These are phyloP conservation scores for Mus minutoides DNA, from an alignment of 2,797 vertebrate genomes.

Conservation along the genomic window DNA sequence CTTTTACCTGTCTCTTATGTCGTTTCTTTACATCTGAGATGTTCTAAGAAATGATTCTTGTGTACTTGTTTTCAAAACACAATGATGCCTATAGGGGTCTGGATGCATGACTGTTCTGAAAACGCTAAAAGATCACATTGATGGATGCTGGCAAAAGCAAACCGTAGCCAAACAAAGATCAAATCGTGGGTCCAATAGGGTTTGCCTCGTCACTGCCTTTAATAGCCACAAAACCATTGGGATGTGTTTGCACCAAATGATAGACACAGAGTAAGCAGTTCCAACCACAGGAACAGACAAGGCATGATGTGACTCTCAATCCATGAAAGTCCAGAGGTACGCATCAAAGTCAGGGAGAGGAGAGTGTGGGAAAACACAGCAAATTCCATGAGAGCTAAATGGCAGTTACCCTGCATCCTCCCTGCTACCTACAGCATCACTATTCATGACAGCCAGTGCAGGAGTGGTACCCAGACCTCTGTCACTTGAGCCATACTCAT, in stretches of 20 bases:
- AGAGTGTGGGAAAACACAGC: not conserved
- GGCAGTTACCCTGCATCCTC: not conserved
- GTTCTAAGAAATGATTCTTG: not conserved
- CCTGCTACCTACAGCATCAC: not conserved
- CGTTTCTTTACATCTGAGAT: not conserved
- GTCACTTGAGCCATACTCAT: not conserved
- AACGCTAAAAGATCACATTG: not conserved
- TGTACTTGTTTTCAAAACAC: not conserved
- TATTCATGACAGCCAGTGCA: not conserved
- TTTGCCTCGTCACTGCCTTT: not conserved
- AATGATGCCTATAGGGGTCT: not conserved
- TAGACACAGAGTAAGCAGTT: not conserved
- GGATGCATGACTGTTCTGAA: not conserved
- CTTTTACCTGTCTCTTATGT: fast-evolving
- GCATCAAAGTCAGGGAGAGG: not conserved
- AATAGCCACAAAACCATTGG: not conserved
- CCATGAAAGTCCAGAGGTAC: not conserved
- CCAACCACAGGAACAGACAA: not conserved
- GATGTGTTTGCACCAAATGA: not conserved
- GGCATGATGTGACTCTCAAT: not conserved
- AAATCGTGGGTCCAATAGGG: not conserved
- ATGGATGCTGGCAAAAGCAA: not conserved
- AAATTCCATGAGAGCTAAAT: not conserved
- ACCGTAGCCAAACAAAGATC: not conserved
- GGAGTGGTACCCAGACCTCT: not conserved